phyloP scores from a whole-genome alignment of 2,113 vertebrate genomes.

The Spizaetus ornatus region DNA sequence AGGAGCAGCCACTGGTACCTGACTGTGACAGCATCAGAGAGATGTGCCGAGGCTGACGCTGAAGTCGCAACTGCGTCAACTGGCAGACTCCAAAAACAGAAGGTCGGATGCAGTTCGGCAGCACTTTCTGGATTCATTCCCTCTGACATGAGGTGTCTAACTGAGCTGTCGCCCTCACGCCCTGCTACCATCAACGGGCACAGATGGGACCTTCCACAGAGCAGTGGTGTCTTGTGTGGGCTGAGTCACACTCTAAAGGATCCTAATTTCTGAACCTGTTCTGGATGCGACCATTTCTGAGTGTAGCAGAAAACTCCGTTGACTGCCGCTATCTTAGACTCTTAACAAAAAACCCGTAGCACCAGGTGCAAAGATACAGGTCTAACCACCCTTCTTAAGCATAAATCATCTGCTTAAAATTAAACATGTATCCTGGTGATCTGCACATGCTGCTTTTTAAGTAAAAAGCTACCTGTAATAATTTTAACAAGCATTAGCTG shows the following conservation, averaged over 20 bases:
- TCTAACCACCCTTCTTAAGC: not conserved
- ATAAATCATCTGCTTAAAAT: not conserved
- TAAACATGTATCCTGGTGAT: not conserved
- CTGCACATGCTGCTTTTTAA: not conserved
- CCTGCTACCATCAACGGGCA: not conserved
- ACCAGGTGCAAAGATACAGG: not conserved
- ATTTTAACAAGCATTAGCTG: not conserved
- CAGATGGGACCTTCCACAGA: not conserved
- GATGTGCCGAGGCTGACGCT: fast-evolving
- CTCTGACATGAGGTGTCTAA: not conserved
- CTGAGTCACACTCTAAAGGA: not conserved
- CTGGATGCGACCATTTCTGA: not conserved
- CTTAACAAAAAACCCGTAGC: not conserved
- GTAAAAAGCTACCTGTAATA: not conserved
- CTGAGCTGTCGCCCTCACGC: not conserved
- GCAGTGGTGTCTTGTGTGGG: not conserved
- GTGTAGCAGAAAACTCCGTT: not conserved
- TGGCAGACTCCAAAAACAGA: not conserved
- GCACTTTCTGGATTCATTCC: not conserved
- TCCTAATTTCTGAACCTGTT: not conserved
- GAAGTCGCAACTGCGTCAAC: not conserved
- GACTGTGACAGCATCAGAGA: not conserved
- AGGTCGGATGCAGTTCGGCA: not conserved
- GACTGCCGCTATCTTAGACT: not conserved
- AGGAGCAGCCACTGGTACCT: not conserved